These are phyloP conservation scores for Clarias batrachus DNA, from an alignment of 2,113 vertebrate species.

Conservation along the genomic window DNA sequence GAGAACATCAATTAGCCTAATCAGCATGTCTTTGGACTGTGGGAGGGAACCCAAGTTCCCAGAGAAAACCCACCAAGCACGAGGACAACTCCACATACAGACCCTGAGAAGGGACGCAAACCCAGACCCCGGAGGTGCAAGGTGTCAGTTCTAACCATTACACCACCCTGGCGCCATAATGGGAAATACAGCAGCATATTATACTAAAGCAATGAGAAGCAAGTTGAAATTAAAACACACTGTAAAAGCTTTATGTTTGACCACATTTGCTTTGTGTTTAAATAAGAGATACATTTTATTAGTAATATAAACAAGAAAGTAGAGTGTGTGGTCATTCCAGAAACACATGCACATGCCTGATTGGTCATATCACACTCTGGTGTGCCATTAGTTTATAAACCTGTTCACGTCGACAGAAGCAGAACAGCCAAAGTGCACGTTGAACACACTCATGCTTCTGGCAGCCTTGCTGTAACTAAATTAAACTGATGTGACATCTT, in stretches of 20 bases:
- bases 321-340: neutral
- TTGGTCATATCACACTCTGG: neutral
- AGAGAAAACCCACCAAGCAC: no score
- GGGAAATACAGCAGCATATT: no score
- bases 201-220: neutral
- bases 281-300: neutral
- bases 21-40: no score
- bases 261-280: neutral
- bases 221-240: neutral
- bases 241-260: neutral
- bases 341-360: neutral
- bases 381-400: neutral
- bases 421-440: conserved; percentile 12
- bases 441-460: neutral
- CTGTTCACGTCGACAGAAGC: neutral
- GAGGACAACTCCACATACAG: no score
- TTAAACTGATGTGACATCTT: neutral
- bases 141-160: no score
- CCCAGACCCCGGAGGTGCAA: no score
- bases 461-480: neutral
- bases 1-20: no score
- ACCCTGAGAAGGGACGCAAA: no score
- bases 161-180: no score
- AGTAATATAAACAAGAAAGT: neutral
- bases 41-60: no score